Base-by-base conservation (phyloP, 2,888 invertebrate genomes). In the Tetragonula carbonaria region DNA sequence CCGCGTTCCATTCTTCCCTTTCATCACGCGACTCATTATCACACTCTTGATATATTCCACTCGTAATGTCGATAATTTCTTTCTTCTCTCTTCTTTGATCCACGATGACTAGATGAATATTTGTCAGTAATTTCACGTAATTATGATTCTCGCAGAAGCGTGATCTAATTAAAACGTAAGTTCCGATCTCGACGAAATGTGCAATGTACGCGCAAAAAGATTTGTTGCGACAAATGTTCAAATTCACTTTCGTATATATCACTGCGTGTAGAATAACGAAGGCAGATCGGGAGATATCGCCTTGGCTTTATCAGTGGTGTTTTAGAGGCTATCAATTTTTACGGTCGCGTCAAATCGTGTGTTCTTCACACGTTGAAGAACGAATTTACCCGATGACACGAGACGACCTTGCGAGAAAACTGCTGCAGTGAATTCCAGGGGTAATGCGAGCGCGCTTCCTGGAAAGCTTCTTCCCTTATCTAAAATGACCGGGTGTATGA, bases 301-400 rank as follows among this genome's bases (percentile, higher is more conserved):
- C 23, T 33, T 66, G 53, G 53, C 38, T 4, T n/a, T 16, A 5
- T 4, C 51, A 45, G 23, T 13, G 0, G 18, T 59, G 18, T 59
- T 8, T 59, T 8, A 57, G 59, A 50, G 33, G 14, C n/a, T 71
- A 63, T 72, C 72, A 62, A 51, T 63, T 72, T 71, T 53, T 77
- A 72, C 23, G 51, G n/a, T 33, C 18, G 51, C 51, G 50, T n/a
- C 8, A 45, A 50, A 50, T 76, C n/a, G 76, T 62, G 23, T 38
- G 62, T 0, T 28, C 28, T n/a, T 71, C 38, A 5, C 14, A 51
- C 72, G 72, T 51, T 8, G 13, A 50, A 72, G 51, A 72, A 72
- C 2, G 33, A 33, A 77, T 33, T 23, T 65, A 4, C 21, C 21
- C 21, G 33, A 2, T 53, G 62, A 38, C 33, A 11, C 51, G 62